Percentiles rank a stretch among this genome's conserved stretches.
phyloP scores from a whole-genome alignment of 1,140 invertebrate genomes.

The Heterodera carotae region DNA sequence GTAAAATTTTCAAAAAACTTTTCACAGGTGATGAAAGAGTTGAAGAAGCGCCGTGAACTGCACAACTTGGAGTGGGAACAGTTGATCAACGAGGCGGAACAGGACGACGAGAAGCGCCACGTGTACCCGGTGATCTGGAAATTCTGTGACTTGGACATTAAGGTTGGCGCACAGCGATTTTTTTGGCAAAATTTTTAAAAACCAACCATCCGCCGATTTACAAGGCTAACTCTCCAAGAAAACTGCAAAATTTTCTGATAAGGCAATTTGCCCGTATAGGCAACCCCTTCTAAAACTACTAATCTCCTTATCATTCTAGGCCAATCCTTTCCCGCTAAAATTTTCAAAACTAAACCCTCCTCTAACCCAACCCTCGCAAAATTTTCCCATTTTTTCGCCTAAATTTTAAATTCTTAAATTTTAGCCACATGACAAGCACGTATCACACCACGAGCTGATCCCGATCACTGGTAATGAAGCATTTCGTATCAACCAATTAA shows the following conservation, averaged over 20 bases:
- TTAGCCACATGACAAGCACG: conserved; percentile 76
- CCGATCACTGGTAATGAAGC: conserved; percentile 79
- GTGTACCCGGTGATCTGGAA: conserved; percentile 88
- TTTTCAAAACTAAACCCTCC: too few species aligned
- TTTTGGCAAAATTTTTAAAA: neutral
- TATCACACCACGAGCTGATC: conserved; percentile 89
- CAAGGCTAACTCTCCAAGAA: too few species aligned
- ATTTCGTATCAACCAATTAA: too few species aligned
- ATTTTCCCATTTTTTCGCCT: conserved; percentile 62
- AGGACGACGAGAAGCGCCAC: conserved; percentile 75
- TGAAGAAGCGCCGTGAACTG: conserved; percentile 84
- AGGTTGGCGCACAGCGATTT: conserved; percentile 6
- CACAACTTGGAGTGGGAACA: conserved; percentile 77
- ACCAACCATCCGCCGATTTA: too few species aligned
- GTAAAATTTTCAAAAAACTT: conserved; percentile 21
- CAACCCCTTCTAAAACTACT: too few species aligned
- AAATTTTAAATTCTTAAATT: neutral
- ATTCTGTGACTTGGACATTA: conserved; percentile 81
- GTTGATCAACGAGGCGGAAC: conserved; percentile 73
- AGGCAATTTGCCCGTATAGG: too few species aligned
- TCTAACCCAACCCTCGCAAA: too few species aligned
- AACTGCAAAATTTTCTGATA: too few species aligned
- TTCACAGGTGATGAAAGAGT: conserved; percentile 72
- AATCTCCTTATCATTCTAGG: too few species aligned
- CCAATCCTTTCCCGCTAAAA: too few species aligned